Conservation (phyloP, 2,797 vertebrate species). For the Anguilla marmorata region DNA sequence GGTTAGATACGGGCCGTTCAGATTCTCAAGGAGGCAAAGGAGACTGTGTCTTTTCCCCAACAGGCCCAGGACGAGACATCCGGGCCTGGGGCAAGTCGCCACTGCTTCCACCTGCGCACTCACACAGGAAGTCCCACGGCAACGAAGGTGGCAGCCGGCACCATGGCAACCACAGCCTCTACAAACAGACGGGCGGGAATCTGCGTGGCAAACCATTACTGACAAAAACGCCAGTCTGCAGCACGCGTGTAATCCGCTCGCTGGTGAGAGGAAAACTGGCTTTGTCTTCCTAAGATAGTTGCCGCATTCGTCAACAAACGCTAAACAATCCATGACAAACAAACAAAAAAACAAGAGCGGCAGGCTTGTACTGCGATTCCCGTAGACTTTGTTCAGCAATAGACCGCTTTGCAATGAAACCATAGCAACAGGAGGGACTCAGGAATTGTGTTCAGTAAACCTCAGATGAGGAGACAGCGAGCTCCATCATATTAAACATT, state of each 20-base stretch:
- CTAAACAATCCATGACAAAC: background rate
- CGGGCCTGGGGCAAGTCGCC: background rate
- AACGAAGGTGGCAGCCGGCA: background rate
- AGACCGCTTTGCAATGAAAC: constrained; percentile 43
- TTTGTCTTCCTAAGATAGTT: background rate
- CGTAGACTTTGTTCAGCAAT: background rate
- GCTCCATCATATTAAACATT: background rate
- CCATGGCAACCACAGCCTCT: constrained; percentile 19
- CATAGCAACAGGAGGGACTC: constrained; percentile 53
- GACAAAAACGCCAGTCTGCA: background rate
- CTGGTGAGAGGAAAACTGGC: background rate
- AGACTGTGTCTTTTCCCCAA: background rate
- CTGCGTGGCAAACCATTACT: background rate
- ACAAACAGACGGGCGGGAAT: background rate
- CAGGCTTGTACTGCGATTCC: background rate
- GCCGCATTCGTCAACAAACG: background rate
- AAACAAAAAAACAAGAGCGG: background rate
- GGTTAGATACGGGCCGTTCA: background rate
- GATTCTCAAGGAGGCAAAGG: too few relatives aligned
- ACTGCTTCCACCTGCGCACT: background rate
- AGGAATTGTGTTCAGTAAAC: background rate
- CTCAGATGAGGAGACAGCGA: background rate
- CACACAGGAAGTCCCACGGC: background rate
- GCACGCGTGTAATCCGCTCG: background rate
- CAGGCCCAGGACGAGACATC: background rate